phyloP scores from a whole-genome alignment of 2,888 invertebrate genomes.

The Odontocolon sp. region DNA sequence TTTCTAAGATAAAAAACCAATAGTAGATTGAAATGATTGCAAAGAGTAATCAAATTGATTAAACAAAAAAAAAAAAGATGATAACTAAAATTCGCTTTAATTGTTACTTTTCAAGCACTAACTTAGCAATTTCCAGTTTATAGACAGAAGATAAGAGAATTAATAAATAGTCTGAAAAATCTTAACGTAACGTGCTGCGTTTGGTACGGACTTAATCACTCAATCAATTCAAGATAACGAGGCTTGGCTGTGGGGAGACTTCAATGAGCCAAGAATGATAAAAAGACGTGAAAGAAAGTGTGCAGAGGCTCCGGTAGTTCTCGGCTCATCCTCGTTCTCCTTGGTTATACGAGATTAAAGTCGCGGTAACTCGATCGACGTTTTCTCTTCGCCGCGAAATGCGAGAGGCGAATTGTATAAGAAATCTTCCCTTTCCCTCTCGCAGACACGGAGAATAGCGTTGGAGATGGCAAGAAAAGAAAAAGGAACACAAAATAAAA shows the following conservation, averaged over 20 bases:
- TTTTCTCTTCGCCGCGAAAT: conserved; percentile 27
- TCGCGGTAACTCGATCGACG: conserved; percentile 46
- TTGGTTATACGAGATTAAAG: conserved; percentile 37
- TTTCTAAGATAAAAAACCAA: conserved; percentile 17
- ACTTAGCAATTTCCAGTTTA: no score
- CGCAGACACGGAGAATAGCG: neutral
- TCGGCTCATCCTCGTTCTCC: neutral
- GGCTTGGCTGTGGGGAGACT: neutral
- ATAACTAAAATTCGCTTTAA: no score
- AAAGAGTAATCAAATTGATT: conserved; percentile 4
- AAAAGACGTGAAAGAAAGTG: conserved; percentile 5
- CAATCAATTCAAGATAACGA: conserved; percentile 41
- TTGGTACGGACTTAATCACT: conserved; percentile 12
- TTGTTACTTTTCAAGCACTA: no score
- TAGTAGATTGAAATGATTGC: neutral
- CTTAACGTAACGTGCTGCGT: neutral
- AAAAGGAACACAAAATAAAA: conserved; percentile 16
- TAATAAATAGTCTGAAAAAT: neutral
- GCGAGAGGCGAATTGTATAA: conserved; percentile 8
- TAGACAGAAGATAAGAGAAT: neutral
- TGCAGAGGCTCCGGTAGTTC: no score
- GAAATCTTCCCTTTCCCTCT: neutral
- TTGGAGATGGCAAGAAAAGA: neutral
- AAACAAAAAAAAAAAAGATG: neutral
- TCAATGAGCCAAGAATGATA: conserved; percentile 8